Evolutionary conservation across 2,113 vertebrate species (phyloP).

Genomic region (Heteronetta atricapilla): DNA sequence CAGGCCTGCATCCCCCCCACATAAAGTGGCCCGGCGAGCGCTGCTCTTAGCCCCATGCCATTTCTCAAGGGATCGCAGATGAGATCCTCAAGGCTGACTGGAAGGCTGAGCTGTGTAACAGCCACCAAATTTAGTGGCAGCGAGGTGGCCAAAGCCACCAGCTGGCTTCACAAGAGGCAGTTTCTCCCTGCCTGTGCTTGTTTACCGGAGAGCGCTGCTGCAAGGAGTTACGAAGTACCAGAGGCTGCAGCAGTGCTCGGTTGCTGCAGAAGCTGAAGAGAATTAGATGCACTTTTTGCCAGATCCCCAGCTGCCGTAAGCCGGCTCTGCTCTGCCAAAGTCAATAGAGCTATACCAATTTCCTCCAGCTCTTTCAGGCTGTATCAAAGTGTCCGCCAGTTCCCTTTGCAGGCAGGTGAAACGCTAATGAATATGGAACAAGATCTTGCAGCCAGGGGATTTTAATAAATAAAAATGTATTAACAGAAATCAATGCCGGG

Average conservation of each 20-base stretch:
- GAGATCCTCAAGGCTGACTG: neutral
- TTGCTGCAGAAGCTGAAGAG: neutral
- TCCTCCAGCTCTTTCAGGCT: neutral
- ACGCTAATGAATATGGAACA: neutral
- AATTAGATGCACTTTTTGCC: neutral
- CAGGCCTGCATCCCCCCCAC: neutral
- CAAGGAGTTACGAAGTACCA: neutral
- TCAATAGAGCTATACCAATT: neutral
- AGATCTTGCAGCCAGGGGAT: neutral
- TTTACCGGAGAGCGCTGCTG: neutral
- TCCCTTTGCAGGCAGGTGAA: neutral
- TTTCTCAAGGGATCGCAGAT: neutral
- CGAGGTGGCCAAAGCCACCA: neutral
- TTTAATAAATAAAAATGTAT: slow-evolving; percentile 28
- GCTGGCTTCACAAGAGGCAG: neutral
- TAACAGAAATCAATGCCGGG: neutral
- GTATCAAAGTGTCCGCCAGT: neutral
- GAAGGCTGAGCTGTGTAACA: neutral
- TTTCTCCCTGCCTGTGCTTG: neutral
- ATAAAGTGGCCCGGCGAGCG: neutral
- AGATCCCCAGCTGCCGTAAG: neutral
- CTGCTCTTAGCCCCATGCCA: neutral
- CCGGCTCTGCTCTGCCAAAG: neutral
- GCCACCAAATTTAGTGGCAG: neutral
- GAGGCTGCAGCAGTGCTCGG: neutral